A percentile compares a stretch with the other conserved stretches of the same genome.
These are phyloP conservation scores for Drosophila niveifrons DNA, from an alignment of 2,888 invertebrate species.

Conservation along the genomic window DNA sequence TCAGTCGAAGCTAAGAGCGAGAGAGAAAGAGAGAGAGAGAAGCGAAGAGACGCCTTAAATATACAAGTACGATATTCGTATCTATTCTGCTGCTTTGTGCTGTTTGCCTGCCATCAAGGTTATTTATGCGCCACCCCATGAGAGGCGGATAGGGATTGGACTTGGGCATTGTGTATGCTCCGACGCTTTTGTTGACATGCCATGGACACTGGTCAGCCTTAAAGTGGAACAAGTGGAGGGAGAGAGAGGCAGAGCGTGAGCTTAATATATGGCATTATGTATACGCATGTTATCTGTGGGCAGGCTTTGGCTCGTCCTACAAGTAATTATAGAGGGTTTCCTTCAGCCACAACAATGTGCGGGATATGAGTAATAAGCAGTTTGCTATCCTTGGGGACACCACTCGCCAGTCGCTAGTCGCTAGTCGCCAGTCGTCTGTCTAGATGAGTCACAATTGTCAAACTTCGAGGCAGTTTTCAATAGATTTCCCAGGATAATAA, in stretches of 20 bases:
- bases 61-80: conserved; percentile 24
- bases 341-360: background rate
- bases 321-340: conserved; percentile 42
- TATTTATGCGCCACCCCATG: conserved; percentile 52
- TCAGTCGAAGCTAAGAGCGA: conserved; percentile 18
- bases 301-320: conserved; percentile 23
- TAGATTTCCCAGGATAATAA: conserved; percentile 65
- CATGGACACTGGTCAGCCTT: conserved; percentile 32
- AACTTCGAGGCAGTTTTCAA: conserved; percentile 50
- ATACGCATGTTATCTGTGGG: conserved; percentile 64
- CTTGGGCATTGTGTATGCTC: conserved; percentile 20
- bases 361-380: conserved; percentile 59
- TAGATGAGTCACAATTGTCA: conserved; percentile 51
- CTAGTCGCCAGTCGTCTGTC: background rate
- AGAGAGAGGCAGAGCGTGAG: background rate
- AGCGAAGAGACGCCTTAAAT: conserved; percentile 43
- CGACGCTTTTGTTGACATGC: conserved; percentile 52
- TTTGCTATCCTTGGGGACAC: conserved; percentile 63
- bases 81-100: conserved; percentile 23
- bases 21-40: too few species aligned
- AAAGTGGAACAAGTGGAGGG: background rate
- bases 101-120: conserved; percentile 58
- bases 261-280: conserved; percentile 62
- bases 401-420: background rate
- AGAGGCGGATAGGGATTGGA: background rate